Base-by-base conservation (phyloP, 2,888 invertebrate genomes). In the Isoperla grammatica region DNA sequence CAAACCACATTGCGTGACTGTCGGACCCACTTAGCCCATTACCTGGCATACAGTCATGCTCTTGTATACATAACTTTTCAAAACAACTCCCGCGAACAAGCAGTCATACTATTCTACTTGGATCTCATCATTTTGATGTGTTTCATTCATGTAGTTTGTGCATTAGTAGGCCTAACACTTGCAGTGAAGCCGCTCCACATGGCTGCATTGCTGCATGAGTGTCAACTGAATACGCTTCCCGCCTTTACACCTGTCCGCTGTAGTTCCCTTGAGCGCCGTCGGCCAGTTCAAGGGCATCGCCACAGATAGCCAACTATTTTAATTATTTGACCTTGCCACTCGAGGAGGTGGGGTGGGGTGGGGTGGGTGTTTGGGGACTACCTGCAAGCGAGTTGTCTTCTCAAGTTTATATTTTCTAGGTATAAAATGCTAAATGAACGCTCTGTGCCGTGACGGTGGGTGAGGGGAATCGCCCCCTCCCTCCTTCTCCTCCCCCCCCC, bases 251-350 rank as follows among this genome's bases (percentile, higher is more conserved):
- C 22, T 20, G 19, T 46, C 46, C 12, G 17, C 17, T 6, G 19
- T 15, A 20, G 15, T 46, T 13, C 15, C 15, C 13, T 17, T 15
- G 50, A 29, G 40, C n/a, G 45, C 45, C 23, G 29, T 29, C 17
- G 45, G 37, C 35, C 60, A 59, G 62, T 63, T 63, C 64, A 68
- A 68, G 68, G 68, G 60, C 67, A 61, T 61, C 57, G 53, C 57
- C 56, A 48, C 29, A 29, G 60, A 60, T 61, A 61, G 48, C 58
- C 59, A 60, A 60, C 59, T 64, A 62, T 65, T 64, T 64, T 65
- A 64, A 65, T 62, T 59, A 61, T 62, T 61, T 62, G 64, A 64
- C 65, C 65, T 65, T 62, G 65, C 56, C 46, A 58, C 54, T 54
- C 35, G 57, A 20, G 15, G 20, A n/a, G n/a, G n/a, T n/a, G 20